These are phyloP conservation scores for Rhamphomyia laevipes DNA, from an alignment of 2,888 invertebrate species.

Conservation along the genomic window DNA sequence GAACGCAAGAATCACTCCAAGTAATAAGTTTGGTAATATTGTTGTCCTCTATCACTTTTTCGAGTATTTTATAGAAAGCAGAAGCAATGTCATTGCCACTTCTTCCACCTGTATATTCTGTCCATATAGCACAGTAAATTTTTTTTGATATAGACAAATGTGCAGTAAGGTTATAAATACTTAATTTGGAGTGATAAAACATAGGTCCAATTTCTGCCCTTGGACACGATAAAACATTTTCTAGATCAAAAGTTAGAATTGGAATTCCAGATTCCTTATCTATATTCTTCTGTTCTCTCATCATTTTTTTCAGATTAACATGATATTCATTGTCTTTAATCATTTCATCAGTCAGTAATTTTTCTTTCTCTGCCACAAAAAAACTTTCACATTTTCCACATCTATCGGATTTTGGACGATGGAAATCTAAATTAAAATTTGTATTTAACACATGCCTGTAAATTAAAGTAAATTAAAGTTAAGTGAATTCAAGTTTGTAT, in stretches of 20 bases:
- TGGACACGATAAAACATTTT: conserved; percentile 4
- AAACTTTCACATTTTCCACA: conserved; percentile 8
- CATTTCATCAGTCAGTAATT: neutral
- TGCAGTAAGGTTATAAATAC: conserved; percentile 1
- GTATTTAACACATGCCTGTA: conserved; percentile 2
- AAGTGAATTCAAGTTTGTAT: conserved; percentile 4
- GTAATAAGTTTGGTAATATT: conserved; percentile 4
- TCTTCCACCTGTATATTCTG: conserved; percentile 4
- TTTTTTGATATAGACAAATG: conserved; percentile 4
- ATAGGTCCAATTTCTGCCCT: conserved; percentile 4
- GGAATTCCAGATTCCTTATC: conserved; percentile 3
- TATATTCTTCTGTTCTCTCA: conserved; percentile 3
- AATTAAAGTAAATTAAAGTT: conserved; percentile 4
- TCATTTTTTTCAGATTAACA: neutral
- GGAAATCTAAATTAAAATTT: conserved; percentile 7
- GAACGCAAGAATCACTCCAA: conserved; percentile 5
- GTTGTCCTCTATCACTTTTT: conserved; percentile 1
- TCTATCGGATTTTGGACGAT: conserved; percentile 7
- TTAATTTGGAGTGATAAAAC: conserved; percentile 2
- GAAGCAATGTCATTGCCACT: conserved; percentile 7
- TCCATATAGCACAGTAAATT: conserved; percentile 7
- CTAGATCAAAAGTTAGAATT: conserved; percentile 5
- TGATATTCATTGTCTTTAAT: conserved; percentile 1
- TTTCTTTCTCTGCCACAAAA: conserved; percentile 4
- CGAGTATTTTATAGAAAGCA: conserved; percentile 3